Conservation (phyloP, 2,113 vertebrate genomes). For the Dipodomys stephensi region DNA sequence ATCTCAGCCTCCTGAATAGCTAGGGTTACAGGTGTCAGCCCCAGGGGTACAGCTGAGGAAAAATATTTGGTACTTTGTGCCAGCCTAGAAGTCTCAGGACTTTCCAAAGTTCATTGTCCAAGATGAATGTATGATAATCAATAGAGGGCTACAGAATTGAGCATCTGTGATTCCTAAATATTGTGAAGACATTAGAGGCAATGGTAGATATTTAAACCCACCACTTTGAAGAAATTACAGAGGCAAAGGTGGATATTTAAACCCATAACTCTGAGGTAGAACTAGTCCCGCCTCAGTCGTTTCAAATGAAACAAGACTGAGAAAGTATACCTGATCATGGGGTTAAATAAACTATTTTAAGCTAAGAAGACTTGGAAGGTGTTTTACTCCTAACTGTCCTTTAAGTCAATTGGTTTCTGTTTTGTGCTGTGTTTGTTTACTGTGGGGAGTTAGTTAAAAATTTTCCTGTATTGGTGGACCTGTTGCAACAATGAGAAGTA, state of each 20-base stretch:
- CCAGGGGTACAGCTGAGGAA: too few relatives aligned
- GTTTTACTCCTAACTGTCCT: not conserved
- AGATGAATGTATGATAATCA: slow-evolving; percentile 47
- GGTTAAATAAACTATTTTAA: not conserved
- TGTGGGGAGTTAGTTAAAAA: not conserved
- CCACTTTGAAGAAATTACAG: too few relatives aligned
- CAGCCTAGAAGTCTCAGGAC: not conserved
- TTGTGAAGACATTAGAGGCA: not conserved
- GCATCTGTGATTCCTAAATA: slow-evolving; percentile 36
- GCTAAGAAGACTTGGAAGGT: not conserved
- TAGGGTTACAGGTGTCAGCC: too few relatives aligned
- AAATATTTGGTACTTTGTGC: not conserved
- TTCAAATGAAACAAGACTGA: not conserved
- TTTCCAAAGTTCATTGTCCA: not conserved
- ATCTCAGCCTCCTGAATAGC: too few relatives aligned
- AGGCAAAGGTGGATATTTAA: too few relatives aligned
- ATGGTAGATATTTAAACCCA: too few relatives aligned
- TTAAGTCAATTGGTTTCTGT: not conserved
- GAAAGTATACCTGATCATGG: not conserved
- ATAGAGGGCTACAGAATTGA: not conserved
- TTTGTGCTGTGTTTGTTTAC: not conserved
- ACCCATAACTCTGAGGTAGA: not conserved
- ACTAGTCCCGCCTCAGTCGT: not conserved
- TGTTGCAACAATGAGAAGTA: too few relatives aligned
- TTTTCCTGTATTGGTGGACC: not conserved